Evolutionary conservation across 2,797 vertebrate species (phyloP).

Genomic region (Gadopsis bispinosus): DNA sequence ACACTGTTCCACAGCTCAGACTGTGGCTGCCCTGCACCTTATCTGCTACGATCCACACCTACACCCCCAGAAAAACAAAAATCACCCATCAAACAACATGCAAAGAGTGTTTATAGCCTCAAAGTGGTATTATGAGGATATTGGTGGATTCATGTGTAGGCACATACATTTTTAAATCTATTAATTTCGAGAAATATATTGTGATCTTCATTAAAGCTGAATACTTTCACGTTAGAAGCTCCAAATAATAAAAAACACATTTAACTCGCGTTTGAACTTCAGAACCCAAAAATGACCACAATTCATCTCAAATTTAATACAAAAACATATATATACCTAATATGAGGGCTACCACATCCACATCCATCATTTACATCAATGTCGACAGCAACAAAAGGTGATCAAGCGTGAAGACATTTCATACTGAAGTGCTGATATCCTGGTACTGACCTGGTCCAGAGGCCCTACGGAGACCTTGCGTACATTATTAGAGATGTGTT

Average conservation of each 20-base stretch:
- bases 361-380: background rate
- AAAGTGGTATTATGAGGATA: background rate
- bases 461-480: conserved; percentile 94
- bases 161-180: background rate
- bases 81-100: background rate
- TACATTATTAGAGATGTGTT: conserved; percentile 96
- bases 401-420: background rate
- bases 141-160: background rate
- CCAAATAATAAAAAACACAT: conserved; percentile 8
- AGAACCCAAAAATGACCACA: background rate
- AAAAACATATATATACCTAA: background rate
- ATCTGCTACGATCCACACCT: conserved; percentile 98
- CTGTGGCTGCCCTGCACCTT: conserved; percentile 97
- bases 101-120: background rate
- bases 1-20: conserved; percentile 95
- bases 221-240: background rate
- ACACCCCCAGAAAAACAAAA: conserved; percentile 2
- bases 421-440: background rate
- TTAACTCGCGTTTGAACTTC: background rate
- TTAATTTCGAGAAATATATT: background rate
- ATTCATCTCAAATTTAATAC: background rate
- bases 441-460: conserved; percentile 92
- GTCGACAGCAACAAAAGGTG: background rate
- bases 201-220: background rate
- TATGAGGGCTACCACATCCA: background rate